phyloP scores from a whole-genome alignment of 2,113 vertebrate species.

The Ammodytes dubius region DNA sequence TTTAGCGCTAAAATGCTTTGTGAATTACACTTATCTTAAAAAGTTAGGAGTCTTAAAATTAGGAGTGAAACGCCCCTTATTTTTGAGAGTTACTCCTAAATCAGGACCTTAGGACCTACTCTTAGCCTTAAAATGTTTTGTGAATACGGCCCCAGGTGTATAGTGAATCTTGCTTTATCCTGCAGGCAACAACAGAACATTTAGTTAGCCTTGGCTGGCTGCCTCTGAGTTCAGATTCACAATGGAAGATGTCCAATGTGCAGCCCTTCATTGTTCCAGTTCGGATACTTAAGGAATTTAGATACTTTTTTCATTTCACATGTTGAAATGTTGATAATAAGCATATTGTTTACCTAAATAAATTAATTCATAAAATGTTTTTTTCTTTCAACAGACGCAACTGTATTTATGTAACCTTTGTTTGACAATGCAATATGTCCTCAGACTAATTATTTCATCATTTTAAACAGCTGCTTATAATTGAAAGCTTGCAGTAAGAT shows the following conservation, averaged over 20 bases:
- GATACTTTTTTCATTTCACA: background rate
- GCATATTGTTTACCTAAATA: too few species aligned
- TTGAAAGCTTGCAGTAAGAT: background rate
- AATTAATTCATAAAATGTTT: background rate
- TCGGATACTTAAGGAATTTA: background rate
- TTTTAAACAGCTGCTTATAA: background rate
- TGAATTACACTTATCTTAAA: too few species aligned
- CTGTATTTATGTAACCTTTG: background rate
- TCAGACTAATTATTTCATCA: background rate
- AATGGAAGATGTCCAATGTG: background rate
- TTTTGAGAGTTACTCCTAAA: too few species aligned
- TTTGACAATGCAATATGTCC: background rate
- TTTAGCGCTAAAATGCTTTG: too few species aligned
- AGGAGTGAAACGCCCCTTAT: too few species aligned
- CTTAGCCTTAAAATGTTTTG: too few species aligned
- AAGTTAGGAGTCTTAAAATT: too few species aligned
- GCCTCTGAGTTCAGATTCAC: background rate
- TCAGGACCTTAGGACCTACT: too few species aligned
- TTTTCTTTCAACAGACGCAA: background rate
- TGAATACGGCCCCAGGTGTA: too few species aligned
- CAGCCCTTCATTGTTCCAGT: background rate
- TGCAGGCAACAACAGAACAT: slow-evolving; percentile 1
- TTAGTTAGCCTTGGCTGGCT: background rate
- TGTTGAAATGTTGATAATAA: too few species aligned
- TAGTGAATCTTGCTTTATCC: background rate